A percentile compares a stretch with the other conserved stretches of the same genome.
Conservation (phyloP, 2,888 invertebrate genomes). For the Homarus gammarus region DNA sequence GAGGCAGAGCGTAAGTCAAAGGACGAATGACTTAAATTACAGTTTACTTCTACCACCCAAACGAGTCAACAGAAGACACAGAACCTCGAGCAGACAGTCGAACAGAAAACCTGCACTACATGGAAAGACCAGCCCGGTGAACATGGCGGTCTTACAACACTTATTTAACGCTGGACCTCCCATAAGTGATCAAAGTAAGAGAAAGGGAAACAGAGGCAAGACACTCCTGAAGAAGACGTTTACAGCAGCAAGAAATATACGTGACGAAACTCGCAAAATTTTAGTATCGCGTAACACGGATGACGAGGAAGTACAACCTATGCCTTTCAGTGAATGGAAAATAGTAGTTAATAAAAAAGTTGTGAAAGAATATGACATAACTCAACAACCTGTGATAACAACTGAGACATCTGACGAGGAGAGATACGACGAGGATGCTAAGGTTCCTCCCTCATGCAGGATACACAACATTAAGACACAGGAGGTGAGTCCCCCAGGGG, state of each 20-base stretch:
- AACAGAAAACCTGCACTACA: not conserved
- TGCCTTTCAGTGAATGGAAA: conserved; percentile 57
- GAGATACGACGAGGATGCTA: not conserved
- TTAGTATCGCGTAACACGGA: not conserved
- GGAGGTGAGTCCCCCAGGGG: not conserved
- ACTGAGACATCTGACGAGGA: not conserved
- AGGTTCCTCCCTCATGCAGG: not conserved
- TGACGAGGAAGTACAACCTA: not conserved
- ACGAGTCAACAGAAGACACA: too few relatives aligned
- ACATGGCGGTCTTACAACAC: not conserved
- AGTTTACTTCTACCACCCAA: conserved; percentile 29
- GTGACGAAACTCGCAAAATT: not conserved
- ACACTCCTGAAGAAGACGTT: not conserved
- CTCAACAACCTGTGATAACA: not conserved
- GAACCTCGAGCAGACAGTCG: not conserved
- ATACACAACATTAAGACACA: not conserved
- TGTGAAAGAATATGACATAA: not conserved
- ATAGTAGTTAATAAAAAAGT: conserved; percentile 48
- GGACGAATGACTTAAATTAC: not conserved
- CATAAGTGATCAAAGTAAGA: not conserved
- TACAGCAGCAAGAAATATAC: not conserved
- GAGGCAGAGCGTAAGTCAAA: not conserved
- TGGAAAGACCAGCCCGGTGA: not conserved
- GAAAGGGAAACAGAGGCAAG: not conserved
- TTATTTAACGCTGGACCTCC: not conserved